Evolutionary conservation across 2,888 invertebrate species (phyloP).

Genomic region (Coecobrya sp.): DNA sequence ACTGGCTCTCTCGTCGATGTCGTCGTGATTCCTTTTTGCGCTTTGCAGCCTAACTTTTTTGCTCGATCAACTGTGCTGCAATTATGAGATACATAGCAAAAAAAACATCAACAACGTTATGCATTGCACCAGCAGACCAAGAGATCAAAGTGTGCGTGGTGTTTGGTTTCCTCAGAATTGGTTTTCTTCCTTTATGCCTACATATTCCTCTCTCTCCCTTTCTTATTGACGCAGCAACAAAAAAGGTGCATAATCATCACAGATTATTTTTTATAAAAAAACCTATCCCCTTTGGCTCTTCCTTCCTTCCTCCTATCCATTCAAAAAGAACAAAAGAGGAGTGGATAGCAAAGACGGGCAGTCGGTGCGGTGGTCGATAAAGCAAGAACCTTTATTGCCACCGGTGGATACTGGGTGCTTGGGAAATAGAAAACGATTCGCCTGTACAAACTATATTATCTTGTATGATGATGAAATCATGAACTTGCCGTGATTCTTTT

Average conservation of each 20-base stretch:
- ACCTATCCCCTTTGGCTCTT: constrained; percentile 30
- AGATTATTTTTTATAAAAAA: constrained; percentile 20
- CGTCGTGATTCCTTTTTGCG: constrained; percentile 42
- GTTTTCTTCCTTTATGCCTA: background rate
- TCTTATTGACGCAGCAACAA: constrained; percentile 30
- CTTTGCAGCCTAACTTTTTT: background rate
- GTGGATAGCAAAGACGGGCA: background rate
- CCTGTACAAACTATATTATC: too few species aligned
- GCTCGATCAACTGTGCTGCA: constrained; percentile 22
- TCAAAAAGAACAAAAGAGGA: background rate
- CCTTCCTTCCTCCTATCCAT: constrained; percentile 45
- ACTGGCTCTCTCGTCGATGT: constrained; percentile 6
- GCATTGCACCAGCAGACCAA: background rate
- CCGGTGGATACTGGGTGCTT: background rate
- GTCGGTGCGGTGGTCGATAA: background rate
- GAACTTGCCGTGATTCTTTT: too few species aligned
- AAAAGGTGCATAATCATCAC: constrained; percentile 28
- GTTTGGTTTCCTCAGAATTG: constrained; percentile 15
- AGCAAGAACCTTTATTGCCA: constrained; percentile 4
- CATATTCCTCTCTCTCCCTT: background rate
- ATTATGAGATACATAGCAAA: background rate
- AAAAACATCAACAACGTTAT: background rate
- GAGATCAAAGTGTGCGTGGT: constrained; percentile 25
- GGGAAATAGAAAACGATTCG: background rate
- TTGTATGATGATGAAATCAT: too few species aligned